Evolutionary conservation across 2,797 vertebrate genomes (phyloP).

Genomic region (Sciurus carolinensis): DNA sequence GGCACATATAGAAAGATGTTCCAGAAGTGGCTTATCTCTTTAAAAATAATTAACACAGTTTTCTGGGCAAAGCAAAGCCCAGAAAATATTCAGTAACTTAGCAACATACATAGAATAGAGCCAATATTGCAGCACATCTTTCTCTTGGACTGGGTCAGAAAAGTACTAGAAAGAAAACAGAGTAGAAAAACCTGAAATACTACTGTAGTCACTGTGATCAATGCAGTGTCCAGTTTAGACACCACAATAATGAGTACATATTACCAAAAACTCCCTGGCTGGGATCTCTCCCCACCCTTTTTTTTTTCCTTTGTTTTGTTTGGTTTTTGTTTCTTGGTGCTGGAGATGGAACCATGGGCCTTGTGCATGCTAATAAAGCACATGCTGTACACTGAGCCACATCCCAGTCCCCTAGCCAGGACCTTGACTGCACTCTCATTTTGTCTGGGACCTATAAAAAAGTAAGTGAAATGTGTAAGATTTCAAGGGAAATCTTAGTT

Average conservation of each 20-base stretch:
- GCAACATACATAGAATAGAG: conserved; percentile 61
- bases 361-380: not conserved
- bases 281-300: not conserved
- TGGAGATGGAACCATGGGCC: not conserved
- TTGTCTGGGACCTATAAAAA: not conserved
- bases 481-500: not conserved
- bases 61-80: conserved; percentile 57
- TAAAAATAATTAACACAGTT: conserved; percentile 50
- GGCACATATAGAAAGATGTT: not conserved
- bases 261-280: not conserved
- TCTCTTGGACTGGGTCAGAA: not conserved
- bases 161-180: not conserved
- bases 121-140: not conserved
- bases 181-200: not conserved
- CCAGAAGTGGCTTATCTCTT: conserved; percentile 43
- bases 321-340: not conserved
- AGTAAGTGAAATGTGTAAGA: not conserved
- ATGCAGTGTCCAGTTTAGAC: accelerated
- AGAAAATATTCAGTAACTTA: conserved; percentile 68
- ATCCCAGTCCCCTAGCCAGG: not conserved
- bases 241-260: accelerated
- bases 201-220: accelerated
- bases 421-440: not conserved
- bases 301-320: not conserved
- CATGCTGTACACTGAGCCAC: not conserved